Evolutionary conservation across 2,113 vertebrate species (phyloP), one percentile per base, ranked within the genome.

Genomic region (Cichladusa arquata): DNA sequence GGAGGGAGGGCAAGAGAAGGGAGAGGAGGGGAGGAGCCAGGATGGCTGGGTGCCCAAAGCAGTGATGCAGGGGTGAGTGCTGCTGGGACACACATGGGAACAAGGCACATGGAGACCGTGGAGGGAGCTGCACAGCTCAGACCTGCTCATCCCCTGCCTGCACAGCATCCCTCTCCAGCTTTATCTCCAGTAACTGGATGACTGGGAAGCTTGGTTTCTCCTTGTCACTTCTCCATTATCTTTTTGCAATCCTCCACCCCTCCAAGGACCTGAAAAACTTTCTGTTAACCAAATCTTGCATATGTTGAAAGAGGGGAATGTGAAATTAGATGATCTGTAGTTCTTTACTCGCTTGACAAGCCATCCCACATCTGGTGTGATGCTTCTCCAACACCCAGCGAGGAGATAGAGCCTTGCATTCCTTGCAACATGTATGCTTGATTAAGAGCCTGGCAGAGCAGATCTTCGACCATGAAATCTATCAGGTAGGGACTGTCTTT

Each of bases 401-500:
- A 91, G 62, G 66, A 95, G 62, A 90, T 10, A 92, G 61, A 95
- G 44, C 22, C 17, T 77, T 73, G 23, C 26, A 53, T 50, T 90
- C 44, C 40, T 80, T 90, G 71, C 64, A 82, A 38, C 33, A 8
- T 13, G 3, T 12, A 54, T 40, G 24, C 38, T 50, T 3, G 2
- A 67, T 57, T 76, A 58, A 79, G 44, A 95, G n/a, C 42, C 66
- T 38, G 86, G 50, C 87, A 91, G 44, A 86, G 62, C 78, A 93
- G 54, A 92, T 29, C 66, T 86, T 65, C 15, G 0, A 40, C 62
- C 67, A 48, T 48, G 23, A 82, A 57, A 54, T 61, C 64, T 26
- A 26, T 51, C 81, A 92, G 90, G 85, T 95, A 93, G 87, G 74
- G 92, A 56, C 40, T n/a, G 22, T n/a, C 51, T 74, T 91, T 83